Evolutionary conservation across 1,140 invertebrate genomes (phyloP), one percentile per base, ranked within the genome.

Genomic region (Gryllus bimaculatus): DNA sequence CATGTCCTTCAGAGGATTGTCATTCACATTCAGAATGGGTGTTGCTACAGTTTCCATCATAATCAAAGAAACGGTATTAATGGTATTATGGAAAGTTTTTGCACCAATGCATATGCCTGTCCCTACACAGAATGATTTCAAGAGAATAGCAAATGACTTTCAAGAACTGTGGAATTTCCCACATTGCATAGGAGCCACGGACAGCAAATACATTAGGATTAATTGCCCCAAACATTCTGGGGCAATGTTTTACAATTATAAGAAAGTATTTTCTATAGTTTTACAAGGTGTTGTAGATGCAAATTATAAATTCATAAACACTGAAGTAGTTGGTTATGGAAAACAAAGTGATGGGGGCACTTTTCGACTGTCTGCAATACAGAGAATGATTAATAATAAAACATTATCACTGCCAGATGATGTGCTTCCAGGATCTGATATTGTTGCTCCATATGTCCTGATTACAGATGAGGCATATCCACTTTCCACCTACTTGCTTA

Each of bases 381-480:
- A 4, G 75, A 26, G 10, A 47, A 26, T 26, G 21, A 21, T 75
- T 18, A 21, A 39, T n/a, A 5, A 75, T 8, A 47, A n/a, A 39
- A 13, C 21, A 47, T 78, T 6, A 78, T 73, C 26, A 7, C 73
- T 73, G 49, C 66, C 21, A 8, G 20, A 48, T 20, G 73, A 74
- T 47, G 47, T 8, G 81, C n/a, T 85, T 18, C 82, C 82, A 76
- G 74, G 80, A 80, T 82, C 54, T 18, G 78, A 82, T 26, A 81
- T 79, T 75, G 10, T 76, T 15, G 26, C 83, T 49, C 83, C 84
- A 20, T 82, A 82, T 83, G 81, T 84, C 26, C 77, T 85, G 79
- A 80, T 85, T 75, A 83, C 80, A 54, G 86, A 85, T 81, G 83
- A 85, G 75, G 85, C 86, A n/a, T 86, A 85, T 83, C 80, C 83